These are phyloP conservation scores for Orthosia incerta DNA, from an alignment of 2,888 invertebrate species.

Conservation along the genomic window DNA sequence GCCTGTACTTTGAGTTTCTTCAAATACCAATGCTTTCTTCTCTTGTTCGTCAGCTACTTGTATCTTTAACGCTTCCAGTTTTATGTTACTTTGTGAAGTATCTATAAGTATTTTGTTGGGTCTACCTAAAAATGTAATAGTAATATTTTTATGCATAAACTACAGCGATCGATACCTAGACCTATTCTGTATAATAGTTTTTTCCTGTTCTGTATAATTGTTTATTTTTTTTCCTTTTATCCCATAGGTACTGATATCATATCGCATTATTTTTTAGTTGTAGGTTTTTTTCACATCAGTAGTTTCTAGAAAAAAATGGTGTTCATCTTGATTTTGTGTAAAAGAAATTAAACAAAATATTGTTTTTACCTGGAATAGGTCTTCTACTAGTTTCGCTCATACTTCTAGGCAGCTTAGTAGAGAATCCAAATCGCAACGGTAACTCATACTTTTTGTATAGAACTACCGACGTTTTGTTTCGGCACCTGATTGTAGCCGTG, in stretches of 20 bases:
- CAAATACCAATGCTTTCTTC: constrained; percentile 62
- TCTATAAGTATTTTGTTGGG: constrained; percentile 72
- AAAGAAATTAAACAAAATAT: background rate
- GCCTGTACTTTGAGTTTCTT: constrained; percentile 58
- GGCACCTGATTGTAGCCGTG: constrained; percentile 66
- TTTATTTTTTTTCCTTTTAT: background rate
- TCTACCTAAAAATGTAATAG: constrained; percentile 59
- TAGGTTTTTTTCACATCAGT: background rate
- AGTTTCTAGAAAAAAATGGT: background rate
- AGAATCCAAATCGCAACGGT: constrained; percentile 80
- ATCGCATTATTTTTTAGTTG: background rate
- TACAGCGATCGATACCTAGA: background rate
- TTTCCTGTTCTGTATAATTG: background rate
- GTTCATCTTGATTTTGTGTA: background rate
- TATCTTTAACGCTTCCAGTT: constrained; percentile 69
- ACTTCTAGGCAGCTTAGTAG: constrained; percentile 72
- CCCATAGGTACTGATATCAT: background rate
- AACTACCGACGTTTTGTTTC: constrained; percentile 69
- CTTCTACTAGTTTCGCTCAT: constrained; percentile 78
- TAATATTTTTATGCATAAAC: background rate
- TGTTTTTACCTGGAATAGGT: constrained; percentile 83
- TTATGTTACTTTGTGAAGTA: constrained; percentile 60
- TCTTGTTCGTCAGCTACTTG: constrained; percentile 64
- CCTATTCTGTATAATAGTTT: background rate
- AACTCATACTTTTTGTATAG: constrained; percentile 75